Conservation (phyloP, 1,140 invertebrate species). For the Propsilocerus akamusi region DNA sequence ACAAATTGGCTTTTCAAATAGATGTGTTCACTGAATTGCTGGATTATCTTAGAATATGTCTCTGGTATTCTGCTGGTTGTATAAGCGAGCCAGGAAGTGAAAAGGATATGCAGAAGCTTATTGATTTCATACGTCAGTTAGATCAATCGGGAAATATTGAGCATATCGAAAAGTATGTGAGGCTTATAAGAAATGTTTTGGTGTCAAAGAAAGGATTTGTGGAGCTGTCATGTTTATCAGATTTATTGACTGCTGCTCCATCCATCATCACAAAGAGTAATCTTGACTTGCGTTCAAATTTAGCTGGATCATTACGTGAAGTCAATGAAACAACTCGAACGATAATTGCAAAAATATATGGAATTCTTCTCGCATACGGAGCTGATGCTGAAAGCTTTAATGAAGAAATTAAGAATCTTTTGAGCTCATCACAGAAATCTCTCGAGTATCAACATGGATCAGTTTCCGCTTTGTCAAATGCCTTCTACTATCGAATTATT, state of each 20-base stretch:
- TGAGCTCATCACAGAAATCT: conserved; percentile 13
- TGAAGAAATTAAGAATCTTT: conserved; percentile 8
- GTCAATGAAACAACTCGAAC: conserved; percentile 20
- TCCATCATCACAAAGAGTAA: conserved; percentile 16
- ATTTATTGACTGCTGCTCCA: conserved; percentile 20
- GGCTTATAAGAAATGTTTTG: conserved; percentile 19
- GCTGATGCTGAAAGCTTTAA: conserved; percentile 16
- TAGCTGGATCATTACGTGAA: conserved; percentile 19
- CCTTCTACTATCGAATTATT: conserved; percentile 16
- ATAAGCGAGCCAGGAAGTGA: conserved; percentile 23
- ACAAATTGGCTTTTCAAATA: conserved; percentile 45
- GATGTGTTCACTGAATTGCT: conserved; percentile 45
- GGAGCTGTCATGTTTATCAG: conserved; percentile 16
- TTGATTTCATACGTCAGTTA: conserved; percentile 17
- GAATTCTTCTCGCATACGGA: conserved; percentile 19
- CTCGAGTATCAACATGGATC: conserved; percentile 22
- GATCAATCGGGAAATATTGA: conserved; percentile 15
- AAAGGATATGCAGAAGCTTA: conserved; percentile 13
- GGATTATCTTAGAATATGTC: conserved; percentile 54
- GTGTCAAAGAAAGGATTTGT: conserved; percentile 20
- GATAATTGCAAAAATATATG: conserved; percentile 19
- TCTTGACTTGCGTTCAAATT: conserved; percentile 16
- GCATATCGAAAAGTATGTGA: conserved; percentile 18
- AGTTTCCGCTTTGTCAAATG: conserved; percentile 19
- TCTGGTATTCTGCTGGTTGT: conserved; percentile 27